Evolutionary conservation across 2,113 vertebrate species (phyloP).

Genomic region (Grammomys dolichurus): DNA sequence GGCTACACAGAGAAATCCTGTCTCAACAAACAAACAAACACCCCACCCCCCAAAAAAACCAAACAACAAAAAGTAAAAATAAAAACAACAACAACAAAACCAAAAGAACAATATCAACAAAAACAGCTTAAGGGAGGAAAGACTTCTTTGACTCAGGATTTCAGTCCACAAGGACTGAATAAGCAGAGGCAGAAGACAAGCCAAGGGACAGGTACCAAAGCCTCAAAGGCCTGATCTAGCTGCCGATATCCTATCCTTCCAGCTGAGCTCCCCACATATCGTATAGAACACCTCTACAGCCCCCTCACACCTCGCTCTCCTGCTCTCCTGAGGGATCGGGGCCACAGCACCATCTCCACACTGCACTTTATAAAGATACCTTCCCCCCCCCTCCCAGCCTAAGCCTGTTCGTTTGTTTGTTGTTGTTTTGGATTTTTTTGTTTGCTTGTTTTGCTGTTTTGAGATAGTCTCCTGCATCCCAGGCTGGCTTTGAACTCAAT

Average conservation of each 20-base stretch:
- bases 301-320: rapidly evolving
- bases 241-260: not conserved
- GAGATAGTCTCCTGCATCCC: not conserved
- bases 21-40: too few species aligned
- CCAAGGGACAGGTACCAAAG: not conserved
- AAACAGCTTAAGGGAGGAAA: not conserved
- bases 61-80: too few species aligned
- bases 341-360: not conserved
- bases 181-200: too few species aligned
- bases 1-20: too few species aligned
- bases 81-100: too few species aligned
- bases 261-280: rapidly evolving
- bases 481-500: not conserved
- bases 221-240: not conserved
- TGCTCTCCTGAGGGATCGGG: not conserved
- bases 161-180: not conserved
- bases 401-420: rapidly evolving
- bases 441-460: not conserved
- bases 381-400: not conserved
- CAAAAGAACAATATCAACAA: too few species aligned
- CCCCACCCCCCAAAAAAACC: too few species aligned
- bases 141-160: not conserved
- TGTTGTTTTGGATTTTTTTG: not conserved
- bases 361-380: not conserved
- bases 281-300: not conserved